Evolutionary conservation across 1,140 invertebrate genomes (phyloP).

Genomic region (Ooceraea biroi): DNA sequence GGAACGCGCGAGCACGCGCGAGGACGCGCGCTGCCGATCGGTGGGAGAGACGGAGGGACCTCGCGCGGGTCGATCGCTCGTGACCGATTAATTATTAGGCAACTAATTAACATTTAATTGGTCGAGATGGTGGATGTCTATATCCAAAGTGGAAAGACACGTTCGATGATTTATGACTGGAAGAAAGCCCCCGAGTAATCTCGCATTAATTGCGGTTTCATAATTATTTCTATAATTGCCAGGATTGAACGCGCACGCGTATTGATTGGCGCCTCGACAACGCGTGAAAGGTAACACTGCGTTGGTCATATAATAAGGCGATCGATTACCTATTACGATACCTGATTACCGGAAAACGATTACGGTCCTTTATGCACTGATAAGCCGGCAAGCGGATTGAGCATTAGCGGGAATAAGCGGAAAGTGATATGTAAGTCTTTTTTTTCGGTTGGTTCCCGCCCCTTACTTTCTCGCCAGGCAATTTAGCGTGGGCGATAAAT

Average conservation of each 20-base stretch:
- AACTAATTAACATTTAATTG: conserved; percentile 36
- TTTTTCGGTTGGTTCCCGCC: conserved; percentile 33
- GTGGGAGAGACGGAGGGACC: conserved; percentile 20
- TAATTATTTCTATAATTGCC: not conserved
- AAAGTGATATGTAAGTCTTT: conserved; percentile 68
- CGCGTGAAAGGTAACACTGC: not conserved
- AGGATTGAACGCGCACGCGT: not conserved
- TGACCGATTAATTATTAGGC: conserved; percentile 32
- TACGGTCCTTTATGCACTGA: not conserved
- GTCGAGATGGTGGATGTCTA: not conserved
- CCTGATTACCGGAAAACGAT: not conserved
- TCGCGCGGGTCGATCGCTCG: not conserved
- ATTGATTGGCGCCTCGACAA: no score
- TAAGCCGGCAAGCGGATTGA: conserved; percentile 37
- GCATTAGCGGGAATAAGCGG: conserved; percentile 55
- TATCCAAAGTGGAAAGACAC: not conserved
- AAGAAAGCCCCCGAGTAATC: not conserved
- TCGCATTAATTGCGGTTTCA: not conserved
- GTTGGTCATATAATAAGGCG: not conserved
- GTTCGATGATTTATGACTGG: not conserved
- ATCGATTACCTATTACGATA: not conserved
- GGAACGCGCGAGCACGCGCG: no score
- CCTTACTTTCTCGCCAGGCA: conserved; percentile 56
- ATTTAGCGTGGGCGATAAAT: conserved; percentile 79
- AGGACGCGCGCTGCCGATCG: no score